phyloP scores from a whole-genome alignment of 1,140 invertebrate genomes.

The Oryctes rhinoceros region DNA sequence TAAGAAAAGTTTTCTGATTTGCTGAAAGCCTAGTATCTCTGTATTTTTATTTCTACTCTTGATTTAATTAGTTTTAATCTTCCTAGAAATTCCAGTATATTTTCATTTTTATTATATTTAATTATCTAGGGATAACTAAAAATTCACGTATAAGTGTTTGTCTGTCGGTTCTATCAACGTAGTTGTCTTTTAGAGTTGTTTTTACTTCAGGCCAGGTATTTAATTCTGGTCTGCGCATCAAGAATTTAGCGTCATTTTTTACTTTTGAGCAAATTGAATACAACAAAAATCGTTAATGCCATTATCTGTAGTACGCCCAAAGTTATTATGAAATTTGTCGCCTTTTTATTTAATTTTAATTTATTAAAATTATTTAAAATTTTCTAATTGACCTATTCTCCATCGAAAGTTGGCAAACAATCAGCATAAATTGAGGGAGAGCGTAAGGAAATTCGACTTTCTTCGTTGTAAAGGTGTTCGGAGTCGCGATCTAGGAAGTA shows the following conservation, averaged over 20 bases:
- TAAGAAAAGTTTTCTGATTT: background rate
- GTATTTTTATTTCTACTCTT: background rate
- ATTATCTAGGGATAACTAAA: background rate
- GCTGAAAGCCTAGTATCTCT: background rate
- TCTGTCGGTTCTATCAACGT: constrained; percentile 25
- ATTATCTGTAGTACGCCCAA: constrained; percentile 26
- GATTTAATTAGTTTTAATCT: background rate
- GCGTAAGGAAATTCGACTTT: background rate
- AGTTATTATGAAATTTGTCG: constrained; percentile 30
- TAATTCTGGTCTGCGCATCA: constrained; percentile 27
- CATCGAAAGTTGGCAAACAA: too few relatives aligned
- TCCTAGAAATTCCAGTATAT: constrained; percentile 20
- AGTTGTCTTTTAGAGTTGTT: background rate
- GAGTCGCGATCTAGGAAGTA: background rate
- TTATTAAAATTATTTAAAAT: too few relatives aligned
- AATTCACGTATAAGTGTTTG: constrained; percentile 9
- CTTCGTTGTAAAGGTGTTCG: too few relatives aligned
- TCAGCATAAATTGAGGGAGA: background rate
- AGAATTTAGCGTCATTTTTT: background rate
- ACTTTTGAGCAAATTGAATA: constrained; percentile 32
- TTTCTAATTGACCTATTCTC: constrained; percentile 25
- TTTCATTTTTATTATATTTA: too few relatives aligned
- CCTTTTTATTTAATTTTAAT: too few relatives aligned
- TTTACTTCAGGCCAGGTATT: constrained; percentile 12
- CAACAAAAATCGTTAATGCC: constrained; percentile 20